Base-by-base conservation (phyloP, 2,888 invertebrate species). In the Dicyrtoma fusca region DNA sequence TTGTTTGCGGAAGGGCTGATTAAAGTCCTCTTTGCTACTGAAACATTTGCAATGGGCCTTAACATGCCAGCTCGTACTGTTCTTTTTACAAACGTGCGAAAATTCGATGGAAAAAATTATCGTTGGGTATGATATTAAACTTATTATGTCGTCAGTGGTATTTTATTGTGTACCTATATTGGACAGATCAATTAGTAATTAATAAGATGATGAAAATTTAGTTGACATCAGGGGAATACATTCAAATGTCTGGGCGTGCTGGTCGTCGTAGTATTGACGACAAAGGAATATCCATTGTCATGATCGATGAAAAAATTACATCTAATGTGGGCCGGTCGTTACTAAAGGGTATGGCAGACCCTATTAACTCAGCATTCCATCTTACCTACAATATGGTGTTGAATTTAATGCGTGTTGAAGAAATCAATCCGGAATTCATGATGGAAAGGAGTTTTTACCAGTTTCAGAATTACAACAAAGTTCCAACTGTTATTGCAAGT, bases 21-120 rank as follows among this genome's bases (percentile, higher is more conserved):
- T 53, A 99, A 99, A 88, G 95, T 96, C 0, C 86, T 99, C 0
- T 99, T 99, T 86, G 99, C 99, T 0, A 99, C 99, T 0, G 99
- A 99, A 86, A 99, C 99, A 0, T 99, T 99, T 86, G 96, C 99
- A 19, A 99, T 99, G 99, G 99, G 99, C 0, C 86, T 99, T 10
- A 99, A 99, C 86, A 99, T 99, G 99, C 99, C 99, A 4, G 99
- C 99, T 0, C 90, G 98, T 81, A 99, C 99, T 0, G 99, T 99
- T 0, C 87, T 99, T 0, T 99, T 99, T 82, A 97, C 98, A 0
- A 92, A 90, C 57, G 92, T 94, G 49, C 88, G 95, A 72, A 99
- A 99, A 85, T 99, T 94, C 85, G 99, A 99, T 84, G 99, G 99
- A 19, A 94, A 91, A 83, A 92, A 94, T 82, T 93, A 94, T 82